Conservation (phyloP, 1,140 invertebrate species). For the Tribolium madens region DNA sequence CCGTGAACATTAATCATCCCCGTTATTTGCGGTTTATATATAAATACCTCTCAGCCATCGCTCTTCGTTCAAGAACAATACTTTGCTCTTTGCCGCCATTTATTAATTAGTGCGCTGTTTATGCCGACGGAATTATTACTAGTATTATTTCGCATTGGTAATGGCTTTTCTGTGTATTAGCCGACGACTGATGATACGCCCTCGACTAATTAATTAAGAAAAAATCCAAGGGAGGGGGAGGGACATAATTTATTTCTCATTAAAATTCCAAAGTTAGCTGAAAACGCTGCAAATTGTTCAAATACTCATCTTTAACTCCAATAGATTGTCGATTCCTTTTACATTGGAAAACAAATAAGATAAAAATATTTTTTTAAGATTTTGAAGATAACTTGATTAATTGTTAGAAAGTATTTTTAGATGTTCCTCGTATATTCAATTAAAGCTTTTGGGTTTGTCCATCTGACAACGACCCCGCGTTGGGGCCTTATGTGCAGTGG, state of each 20-base stretch:
- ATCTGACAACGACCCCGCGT: not conserved
- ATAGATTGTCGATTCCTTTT: not conserved
- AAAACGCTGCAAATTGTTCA: not conserved
- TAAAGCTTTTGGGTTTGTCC: not conserved
- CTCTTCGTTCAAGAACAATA: conserved; percentile 35
- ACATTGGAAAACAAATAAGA: no score
- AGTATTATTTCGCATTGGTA: conserved; percentile 37
- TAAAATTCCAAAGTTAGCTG: not conserved
- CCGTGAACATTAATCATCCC: conserved; percentile 22
- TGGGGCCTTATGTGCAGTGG: not conserved
- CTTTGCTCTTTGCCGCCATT: conserved; percentile 36
- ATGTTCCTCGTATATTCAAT: not conserved
- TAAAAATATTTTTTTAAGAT: no score
- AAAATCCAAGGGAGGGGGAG: not conserved
- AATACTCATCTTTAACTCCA: not conserved
- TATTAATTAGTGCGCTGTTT: conserved; percentile 33
- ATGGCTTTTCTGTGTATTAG: conserved; percentile 37
- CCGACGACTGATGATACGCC: conserved; percentile 23
- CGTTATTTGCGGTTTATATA: conserved; percentile 25
- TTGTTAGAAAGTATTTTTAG: not conserved
- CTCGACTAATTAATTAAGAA: conserved; percentile 17
- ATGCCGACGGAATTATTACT: conserved; percentile 31
- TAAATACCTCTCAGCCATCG: conserved; percentile 34
- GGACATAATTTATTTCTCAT: not conserved
- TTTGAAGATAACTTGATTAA: no score